Conservation (phyloP, 2,113 vertebrate genomes). For the Tyrannus savana region DNA sequence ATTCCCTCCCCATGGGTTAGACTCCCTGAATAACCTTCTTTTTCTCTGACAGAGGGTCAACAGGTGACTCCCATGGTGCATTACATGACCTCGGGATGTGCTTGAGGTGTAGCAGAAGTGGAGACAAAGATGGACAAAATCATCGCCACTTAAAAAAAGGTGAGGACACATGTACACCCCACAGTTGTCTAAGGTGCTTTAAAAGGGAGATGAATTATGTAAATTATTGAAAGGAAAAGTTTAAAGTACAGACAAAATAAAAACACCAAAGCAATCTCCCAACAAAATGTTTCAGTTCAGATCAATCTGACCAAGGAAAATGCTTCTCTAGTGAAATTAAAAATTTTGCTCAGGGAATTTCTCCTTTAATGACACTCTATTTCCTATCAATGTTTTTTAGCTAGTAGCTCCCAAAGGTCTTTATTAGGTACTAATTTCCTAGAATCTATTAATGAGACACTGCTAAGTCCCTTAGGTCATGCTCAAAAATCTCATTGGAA, state of each 20-base stretch:
- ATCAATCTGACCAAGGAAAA: neutral
- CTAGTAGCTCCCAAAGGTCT: neutral
- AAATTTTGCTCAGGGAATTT: neutral
- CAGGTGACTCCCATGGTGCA: neutral
- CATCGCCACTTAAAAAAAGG: neutral
- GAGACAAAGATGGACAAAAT: neutral
- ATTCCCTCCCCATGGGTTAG: neutral
- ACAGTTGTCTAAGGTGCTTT: neutral
- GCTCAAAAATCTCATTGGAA: neutral
- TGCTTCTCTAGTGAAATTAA: neutral
- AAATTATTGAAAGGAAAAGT: neutral
- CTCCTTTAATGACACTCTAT: neutral
- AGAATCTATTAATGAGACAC: neutral
- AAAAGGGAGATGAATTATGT: neutral
- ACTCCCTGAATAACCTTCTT: neutral
- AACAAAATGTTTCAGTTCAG: neutral
- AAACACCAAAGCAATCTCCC: neutral
- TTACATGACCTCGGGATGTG: neutral
- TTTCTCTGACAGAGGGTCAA: neutral
- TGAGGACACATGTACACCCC: accelerated
- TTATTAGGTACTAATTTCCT: neutral
- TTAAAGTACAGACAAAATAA: neutral
- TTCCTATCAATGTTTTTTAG: neutral
- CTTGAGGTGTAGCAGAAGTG: neutral
- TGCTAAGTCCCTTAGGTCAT: neutral